These are phyloP conservation scores for Pecten maximus DNA, from an alignment of 2,888 invertebrate genomes.

Conservation along the genomic window DNA sequence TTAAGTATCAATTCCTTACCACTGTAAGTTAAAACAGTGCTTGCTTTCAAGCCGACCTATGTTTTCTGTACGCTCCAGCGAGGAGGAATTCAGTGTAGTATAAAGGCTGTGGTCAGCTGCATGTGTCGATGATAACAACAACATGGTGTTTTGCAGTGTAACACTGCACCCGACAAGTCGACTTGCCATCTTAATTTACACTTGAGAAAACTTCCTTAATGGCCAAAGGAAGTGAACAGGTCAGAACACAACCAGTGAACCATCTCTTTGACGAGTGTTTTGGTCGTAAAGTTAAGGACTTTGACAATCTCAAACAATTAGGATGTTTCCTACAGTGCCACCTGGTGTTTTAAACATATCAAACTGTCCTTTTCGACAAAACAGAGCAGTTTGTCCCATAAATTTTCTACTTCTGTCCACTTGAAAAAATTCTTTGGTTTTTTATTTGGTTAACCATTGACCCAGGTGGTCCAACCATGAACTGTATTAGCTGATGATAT, in stretches of 20 bases:
- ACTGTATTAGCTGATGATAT: neutral
- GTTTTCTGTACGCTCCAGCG: neutral
- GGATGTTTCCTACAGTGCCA: neutral
- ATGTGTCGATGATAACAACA: neutral
- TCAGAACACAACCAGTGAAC: neutral
- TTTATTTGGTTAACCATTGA: neutral
- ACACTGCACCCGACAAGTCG: neutral
- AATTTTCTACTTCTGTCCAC: neutral
- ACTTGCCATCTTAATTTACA: slow-evolving; percentile 35
- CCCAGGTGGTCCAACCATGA: neutral
- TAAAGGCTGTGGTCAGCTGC: slow-evolving; percentile 23
- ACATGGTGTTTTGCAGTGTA: neutral
- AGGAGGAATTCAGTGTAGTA: neutral
- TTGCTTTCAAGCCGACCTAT: neutral
- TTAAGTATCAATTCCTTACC: neutral
- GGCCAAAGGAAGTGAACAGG: neutral
- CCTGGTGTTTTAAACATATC: neutral
- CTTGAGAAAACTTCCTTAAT: slow-evolving; percentile 29
- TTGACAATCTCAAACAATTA: slow-evolving; percentile 21
- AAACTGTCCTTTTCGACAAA: neutral
- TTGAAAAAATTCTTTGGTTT: neutral
- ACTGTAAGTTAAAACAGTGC: neutral
- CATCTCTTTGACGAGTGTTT: neutral
- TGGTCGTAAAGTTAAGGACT: slow-evolving; percentile 4
- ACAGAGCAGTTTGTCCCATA: neutral